These are phyloP conservation scores for Falco punctatus DNA, from an alignment of 2,113 vertebrate genomes.

Conservation along the genomic window DNA sequence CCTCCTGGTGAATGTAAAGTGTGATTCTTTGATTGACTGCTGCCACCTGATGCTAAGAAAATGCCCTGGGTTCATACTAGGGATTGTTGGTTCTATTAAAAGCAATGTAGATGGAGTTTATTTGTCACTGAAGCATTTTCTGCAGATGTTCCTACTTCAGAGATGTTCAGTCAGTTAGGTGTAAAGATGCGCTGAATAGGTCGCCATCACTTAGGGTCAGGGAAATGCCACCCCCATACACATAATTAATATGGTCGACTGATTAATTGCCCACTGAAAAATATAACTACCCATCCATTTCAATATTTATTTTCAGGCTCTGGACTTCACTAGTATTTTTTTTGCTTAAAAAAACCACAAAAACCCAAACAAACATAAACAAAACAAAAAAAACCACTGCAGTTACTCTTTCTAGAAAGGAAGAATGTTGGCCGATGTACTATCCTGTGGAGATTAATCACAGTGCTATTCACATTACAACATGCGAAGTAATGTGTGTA, in stretches of 20 bases:
- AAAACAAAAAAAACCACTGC: not conserved
- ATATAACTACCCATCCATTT: slow-evolving; percentile 57
- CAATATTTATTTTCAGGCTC: slow-evolving; percentile 46
- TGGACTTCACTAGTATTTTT: slow-evolving; percentile 23
- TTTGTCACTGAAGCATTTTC: slow-evolving; percentile 82
- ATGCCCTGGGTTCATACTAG: slow-evolving; percentile 76
- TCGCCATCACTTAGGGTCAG: slow-evolving; percentile 40
- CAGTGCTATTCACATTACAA: slow-evolving; percentile 41
- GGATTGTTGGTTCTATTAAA: slow-evolving; percentile 84
- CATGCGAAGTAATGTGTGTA: slow-evolving; percentile 36
- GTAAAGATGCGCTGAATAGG: slow-evolving; percentile 68
- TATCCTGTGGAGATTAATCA: slow-evolving; percentile 41
- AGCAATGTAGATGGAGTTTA: slow-evolving; percentile 79
- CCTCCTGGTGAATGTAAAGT: slow-evolving; percentile 64
- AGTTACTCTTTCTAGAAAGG: slow-evolving; percentile 39
- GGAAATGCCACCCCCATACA: slow-evolving; percentile 55
- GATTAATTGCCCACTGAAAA: slow-evolving; percentile 63
- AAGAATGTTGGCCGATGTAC: not conserved
- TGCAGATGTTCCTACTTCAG: slow-evolving; percentile 80
- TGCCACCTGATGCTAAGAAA: slow-evolving; percentile 85
- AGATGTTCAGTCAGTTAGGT: slow-evolving; percentile 80
- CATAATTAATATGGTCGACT: slow-evolving; percentile 52
- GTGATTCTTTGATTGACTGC: slow-evolving; percentile 82
- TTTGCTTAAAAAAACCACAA: not conserved
- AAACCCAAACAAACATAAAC: not conserved